Conservation (phyloP, 30 jellyfish, hydroid and myxozoan genomes). For the Calvadosia cruxmelitensis region DNA sequence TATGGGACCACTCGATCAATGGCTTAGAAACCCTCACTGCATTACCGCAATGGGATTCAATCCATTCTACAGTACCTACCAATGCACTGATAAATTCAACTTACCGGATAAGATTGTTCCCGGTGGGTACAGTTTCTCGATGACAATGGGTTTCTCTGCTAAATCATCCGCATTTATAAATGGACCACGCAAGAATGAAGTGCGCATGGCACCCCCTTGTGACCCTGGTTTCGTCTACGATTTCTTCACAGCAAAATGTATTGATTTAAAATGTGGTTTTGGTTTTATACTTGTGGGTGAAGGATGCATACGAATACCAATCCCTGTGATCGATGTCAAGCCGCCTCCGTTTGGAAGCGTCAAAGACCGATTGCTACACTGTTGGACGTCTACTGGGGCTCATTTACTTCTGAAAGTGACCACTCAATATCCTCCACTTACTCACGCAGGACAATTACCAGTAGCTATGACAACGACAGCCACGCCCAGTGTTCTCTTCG, state of each 20-base stretch:
- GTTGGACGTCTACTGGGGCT: neutral
- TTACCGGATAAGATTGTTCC: neutral
- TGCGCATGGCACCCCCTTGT: neutral
- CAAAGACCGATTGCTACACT: neutral
- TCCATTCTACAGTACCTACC: too few relatives aligned
- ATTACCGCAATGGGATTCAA: too few relatives aligned
- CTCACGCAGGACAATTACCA: neutral
- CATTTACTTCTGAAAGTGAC: neutral
- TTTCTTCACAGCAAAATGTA: neutral
- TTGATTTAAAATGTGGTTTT: neutral
- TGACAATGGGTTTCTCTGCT: neutral
- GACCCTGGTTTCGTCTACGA: neutral
- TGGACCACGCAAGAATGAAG: neutral
- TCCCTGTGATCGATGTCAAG: neutral
- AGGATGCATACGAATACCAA: neutral
- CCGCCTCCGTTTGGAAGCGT: neutral
- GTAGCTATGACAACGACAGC: neutral
- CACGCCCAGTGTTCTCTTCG: neutral
- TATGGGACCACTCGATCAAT: neutral
- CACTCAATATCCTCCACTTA: neutral
- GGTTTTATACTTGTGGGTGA: neutral
- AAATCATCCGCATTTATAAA: neutral
- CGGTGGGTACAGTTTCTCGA: neutral
- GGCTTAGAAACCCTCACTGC: neutral
- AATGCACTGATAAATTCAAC: too few relatives aligned